Conservation (phyloP, 1,140 invertebrate genomes). For the Solenopsis invicta region DNA sequence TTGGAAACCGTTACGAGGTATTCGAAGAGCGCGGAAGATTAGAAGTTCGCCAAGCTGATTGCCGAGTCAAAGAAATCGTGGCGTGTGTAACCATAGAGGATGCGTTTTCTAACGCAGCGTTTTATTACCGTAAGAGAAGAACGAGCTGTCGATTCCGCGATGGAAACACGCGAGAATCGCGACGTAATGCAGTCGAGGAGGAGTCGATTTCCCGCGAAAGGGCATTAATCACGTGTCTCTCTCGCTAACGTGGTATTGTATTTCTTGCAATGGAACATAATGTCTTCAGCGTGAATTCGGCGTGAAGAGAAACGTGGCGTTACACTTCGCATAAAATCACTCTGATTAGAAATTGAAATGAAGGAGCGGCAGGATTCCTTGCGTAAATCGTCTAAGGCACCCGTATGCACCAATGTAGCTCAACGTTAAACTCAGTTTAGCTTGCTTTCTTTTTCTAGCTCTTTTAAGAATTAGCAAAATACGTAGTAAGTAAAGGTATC, state of each 20-base stretch:
- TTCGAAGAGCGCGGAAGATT: background rate
- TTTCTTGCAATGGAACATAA: background rate
- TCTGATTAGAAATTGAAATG: background rate
- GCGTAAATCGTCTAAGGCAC: no score
- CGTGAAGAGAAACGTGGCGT: background rate
- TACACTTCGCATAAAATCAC: background rate
- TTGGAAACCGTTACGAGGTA: background rate
- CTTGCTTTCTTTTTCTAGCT: no score
- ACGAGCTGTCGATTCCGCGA: background rate
- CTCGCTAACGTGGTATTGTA: background rate
- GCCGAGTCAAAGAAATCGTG: background rate
- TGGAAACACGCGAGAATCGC: background rate
- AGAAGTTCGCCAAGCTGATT: background rate
- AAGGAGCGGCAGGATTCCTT: background rate
- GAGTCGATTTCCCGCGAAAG: conserved; percentile 15
- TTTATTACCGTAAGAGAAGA: background rate
- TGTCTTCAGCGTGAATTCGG: background rate
- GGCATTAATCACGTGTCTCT: background rate
- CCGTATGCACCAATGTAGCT: no score
- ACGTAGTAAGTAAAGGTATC: no score
- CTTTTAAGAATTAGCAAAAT: no score
- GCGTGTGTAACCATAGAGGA: conserved; percentile 3
- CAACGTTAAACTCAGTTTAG: no score
- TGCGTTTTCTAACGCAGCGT: conserved; percentile 27
- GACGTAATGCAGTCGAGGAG: background rate